These are phyloP conservation scores for Antheraea yamamai DNA, from an alignment of 2,888 invertebrate species.

Conservation along the genomic window DNA sequence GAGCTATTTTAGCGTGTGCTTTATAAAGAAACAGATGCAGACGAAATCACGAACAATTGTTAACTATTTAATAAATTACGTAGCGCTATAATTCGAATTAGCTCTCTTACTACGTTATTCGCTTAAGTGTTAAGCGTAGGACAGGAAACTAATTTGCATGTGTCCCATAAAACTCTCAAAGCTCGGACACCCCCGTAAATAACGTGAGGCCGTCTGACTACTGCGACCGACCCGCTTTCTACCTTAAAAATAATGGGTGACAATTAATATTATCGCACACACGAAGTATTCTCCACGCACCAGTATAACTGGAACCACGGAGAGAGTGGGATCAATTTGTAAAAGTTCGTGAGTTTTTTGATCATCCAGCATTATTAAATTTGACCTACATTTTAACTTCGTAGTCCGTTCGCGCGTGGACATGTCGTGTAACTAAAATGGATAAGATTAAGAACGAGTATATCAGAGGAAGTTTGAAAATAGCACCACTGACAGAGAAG, in stretches of 20 bases:
- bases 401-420: too few species aligned
- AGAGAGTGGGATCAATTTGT: not conserved
- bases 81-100: not conserved
- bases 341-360: not conserved
- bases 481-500: too few species aligned
- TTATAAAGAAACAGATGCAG: not conserved
- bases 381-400: too few species aligned
- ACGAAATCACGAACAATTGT: not conserved
- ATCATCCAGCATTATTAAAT: too few species aligned
- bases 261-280: constrained; percentile 61
- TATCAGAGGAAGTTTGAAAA: too few species aligned
- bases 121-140: not conserved
- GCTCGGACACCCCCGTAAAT: constrained; percentile 26
- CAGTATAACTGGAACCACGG: constrained; percentile 22
- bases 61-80: not conserved
- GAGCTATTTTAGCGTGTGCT: too few species aligned
- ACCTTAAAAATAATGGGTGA: constrained; percentile 65
- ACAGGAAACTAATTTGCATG: not conserved
- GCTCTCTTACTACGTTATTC: not conserved
- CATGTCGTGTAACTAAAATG: too few species aligned
- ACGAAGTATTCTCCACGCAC: constrained; percentile 25
- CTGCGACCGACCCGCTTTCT: constrained; percentile 65
- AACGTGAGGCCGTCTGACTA: constrained; percentile 59
- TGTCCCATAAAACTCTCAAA: constrained; percentile 10
- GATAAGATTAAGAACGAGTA: too few species aligned